Evolutionary conservation across 2,113 vertebrate species (phyloP).

Genomic region (Percopsis transmontana): DNA sequence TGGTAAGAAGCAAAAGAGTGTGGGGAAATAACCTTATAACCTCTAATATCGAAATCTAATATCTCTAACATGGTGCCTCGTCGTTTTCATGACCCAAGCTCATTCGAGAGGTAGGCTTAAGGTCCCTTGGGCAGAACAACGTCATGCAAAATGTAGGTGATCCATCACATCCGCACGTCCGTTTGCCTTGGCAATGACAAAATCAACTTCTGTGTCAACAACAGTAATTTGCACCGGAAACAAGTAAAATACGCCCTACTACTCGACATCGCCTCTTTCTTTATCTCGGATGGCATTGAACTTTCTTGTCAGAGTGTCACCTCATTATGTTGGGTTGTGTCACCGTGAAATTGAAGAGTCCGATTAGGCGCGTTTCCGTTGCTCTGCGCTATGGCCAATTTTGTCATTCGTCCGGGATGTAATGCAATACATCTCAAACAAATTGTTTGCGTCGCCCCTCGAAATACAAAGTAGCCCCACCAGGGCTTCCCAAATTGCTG

Average conservation of each 20-base stretch:
- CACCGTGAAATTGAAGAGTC: constrained; percentile 72
- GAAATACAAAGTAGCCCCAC: constrained; percentile 58
- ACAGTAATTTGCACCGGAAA: constrained; percentile 13
- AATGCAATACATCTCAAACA: constrained; percentile 72
- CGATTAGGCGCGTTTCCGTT: constrained; percentile 68
- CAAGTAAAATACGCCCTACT: constrained; percentile 10
- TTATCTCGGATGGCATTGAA: constrained; percentile 29
- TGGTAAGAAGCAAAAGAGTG: too few species aligned
- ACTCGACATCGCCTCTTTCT: constrained; percentile 32
- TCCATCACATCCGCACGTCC: background rate
- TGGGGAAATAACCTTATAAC: too few species aligned
- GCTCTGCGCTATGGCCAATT: constrained; percentile 59
- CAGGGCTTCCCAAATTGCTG: constrained; percentile 58
- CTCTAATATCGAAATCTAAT: too few species aligned
- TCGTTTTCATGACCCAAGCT: background rate
- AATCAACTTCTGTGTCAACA: background rate
- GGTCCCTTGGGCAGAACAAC: background rate
- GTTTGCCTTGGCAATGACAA: background rate
- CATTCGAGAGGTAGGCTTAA: background rate
- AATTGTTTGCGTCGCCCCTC: constrained; percentile 70
- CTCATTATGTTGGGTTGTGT: constrained; percentile 66
- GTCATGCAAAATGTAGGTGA: background rate
- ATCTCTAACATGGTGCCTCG: background rate
- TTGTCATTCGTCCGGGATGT: constrained; percentile 59
- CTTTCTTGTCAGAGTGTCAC: constrained; percentile 41